Percentiles rank a stretch among this genome's conserved stretches.
Conservation (phyloP, 2,888 invertebrate genomes). For the Strigamia transsilvanica region DNA sequence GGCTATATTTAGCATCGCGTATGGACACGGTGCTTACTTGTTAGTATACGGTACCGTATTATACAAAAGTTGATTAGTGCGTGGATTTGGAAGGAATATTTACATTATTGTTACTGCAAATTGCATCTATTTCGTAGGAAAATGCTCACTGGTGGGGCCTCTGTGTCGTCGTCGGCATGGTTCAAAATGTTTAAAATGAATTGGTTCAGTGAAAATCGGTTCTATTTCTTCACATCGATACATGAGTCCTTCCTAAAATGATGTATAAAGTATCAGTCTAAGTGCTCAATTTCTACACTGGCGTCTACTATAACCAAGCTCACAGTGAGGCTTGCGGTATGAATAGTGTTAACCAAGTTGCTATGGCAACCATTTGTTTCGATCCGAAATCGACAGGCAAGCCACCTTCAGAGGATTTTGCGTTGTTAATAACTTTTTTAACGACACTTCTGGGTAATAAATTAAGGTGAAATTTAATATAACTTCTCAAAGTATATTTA, state of each 20-base stretch:
- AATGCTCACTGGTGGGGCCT: neutral
- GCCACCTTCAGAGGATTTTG: neutral
- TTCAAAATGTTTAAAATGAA: neutral
- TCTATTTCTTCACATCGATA: neutral
- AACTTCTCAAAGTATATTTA: neutral
- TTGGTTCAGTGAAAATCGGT: neutral
- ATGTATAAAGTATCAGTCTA: neutral
- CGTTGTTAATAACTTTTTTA: neutral
- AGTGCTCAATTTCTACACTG: conserved; percentile 3
- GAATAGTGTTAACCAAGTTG: conserved; percentile 10
- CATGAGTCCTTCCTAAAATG: neutral
- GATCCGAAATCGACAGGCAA: conserved; percentile 31
- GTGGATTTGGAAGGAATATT: neutral
- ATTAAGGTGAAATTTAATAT: neutral
- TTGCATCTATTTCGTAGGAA: neutral
- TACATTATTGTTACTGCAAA: neutral
- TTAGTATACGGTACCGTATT: no score
- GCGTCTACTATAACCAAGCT: neutral
- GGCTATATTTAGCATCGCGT: neutral
- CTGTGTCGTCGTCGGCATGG: neutral
- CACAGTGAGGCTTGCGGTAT: conserved; percentile 31
- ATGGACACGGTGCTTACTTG: no score
- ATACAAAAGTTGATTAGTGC: neutral
- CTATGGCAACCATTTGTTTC: conserved; percentile 7
- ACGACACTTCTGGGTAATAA: neutral